Conservation (phyloP, 2,888 invertebrate species). For the Agrilus cyanescens region DNA sequence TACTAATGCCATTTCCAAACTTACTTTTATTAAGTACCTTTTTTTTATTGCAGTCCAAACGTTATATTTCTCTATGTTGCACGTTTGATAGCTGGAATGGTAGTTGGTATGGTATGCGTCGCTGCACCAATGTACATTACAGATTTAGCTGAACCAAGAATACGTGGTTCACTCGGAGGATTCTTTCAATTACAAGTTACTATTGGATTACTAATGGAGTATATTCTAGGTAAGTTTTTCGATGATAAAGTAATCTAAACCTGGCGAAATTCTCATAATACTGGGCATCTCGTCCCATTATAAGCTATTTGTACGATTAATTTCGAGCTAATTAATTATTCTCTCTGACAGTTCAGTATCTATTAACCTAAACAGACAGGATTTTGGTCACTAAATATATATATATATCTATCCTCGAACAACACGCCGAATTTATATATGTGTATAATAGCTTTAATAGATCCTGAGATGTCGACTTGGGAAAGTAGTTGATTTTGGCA, state of each 20-base stretch:
- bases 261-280: not conserved
- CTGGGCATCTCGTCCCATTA: too few relatives aligned
- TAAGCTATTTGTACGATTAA: too few relatives aligned
- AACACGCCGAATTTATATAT: too few relatives aligned
- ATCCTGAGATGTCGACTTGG: too few relatives aligned
- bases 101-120: conserved; percentile 50
- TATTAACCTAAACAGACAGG: too few relatives aligned
- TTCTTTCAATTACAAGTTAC: conserved; percentile 57
- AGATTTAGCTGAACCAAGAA: conserved; percentile 50
- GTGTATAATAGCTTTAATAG: too few relatives aligned
- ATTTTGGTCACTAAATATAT: too few relatives aligned
- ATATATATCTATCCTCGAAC: too few relatives aligned
- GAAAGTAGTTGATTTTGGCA: too few relatives aligned
- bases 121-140: conserved; percentile 53
- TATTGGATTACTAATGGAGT: conserved; percentile 51
- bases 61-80: conserved; percentile 39
- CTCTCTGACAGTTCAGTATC: too few relatives aligned
- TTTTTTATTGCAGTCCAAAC: conserved; percentile 14
- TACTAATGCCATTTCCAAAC: too few relatives aligned
- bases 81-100: conserved; percentile 49
- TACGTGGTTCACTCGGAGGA: conserved; percentile 53
- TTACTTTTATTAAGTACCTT: not conserved
- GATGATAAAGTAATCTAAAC: not conserved
- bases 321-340: too few relatives aligned
- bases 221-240: conserved; percentile 41